These are phyloP conservation scores for Hydrolagus colliei DNA, from an alignment of 2,797 vertebrate genomes.

Conservation along the genomic window DNA sequence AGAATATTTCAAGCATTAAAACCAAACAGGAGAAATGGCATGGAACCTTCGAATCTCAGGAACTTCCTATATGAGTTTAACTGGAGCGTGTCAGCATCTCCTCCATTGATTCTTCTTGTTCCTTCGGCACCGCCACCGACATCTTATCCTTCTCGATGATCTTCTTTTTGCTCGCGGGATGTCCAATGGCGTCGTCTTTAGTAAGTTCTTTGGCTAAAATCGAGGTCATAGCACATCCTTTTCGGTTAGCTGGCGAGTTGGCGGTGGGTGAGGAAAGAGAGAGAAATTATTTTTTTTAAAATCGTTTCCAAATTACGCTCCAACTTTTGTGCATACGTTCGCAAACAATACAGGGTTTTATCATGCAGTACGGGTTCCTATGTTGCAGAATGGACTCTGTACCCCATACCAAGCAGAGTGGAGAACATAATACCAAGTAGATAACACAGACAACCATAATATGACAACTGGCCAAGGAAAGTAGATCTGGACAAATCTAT, in stretches of 20 bases:
- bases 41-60: neutral
- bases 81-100: constrained; percentile 10
- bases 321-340: neutral
- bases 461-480: neutral
- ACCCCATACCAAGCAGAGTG: neutral
- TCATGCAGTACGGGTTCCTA: neutral
- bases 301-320: neutral
- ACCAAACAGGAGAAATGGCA: constrained; percentile 16
- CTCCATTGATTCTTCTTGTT: constrained; percentile 12
- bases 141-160: neutral
- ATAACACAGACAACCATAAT: neutral
- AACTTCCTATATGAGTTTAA: constrained; percentile 10
- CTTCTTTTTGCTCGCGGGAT: constrained; percentile 1
- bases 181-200: constrained; percentile 57
- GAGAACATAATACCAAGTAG: neutral
- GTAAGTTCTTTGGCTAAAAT: constrained; percentile 77
- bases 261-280: constrained; percentile 9
- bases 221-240: constrained; percentile 76
- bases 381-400: neutral
- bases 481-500: neutral
- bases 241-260: constrained; percentile 63
- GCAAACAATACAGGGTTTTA: neutral
- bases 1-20: neutral
- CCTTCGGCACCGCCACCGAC: neutral
- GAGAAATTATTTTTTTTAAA: neutral